These are phyloP conservation scores for Chrysolina americana DNA, from an alignment of 2,888 invertebrate species.

Conservation along the genomic window DNA sequence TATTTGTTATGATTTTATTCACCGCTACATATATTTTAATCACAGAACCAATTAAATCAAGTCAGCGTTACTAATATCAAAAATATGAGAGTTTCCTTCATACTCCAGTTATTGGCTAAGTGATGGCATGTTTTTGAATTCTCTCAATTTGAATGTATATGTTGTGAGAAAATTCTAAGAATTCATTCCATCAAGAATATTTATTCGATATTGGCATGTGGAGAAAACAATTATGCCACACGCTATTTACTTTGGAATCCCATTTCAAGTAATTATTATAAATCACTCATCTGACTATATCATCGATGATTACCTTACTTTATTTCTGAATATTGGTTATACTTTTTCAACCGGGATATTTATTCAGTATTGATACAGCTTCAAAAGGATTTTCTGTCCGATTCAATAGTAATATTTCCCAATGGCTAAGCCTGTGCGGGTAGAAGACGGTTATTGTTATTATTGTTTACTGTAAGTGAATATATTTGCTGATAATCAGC, in stretches of 20 bases:
- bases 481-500: no score
- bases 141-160: slow-evolving; percentile 12
- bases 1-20: neutral
- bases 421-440: no score
- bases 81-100: slow-evolving; percentile 38
- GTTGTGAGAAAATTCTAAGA: neutral
- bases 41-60: slow-evolving; percentile 24
- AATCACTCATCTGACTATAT: neutral
- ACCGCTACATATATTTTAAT: slow-evolving; percentile 10
- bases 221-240: neutral
- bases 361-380: neutral
- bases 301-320: neutral
- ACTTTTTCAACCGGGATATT: neutral
- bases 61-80: slow-evolving; percentile 37
- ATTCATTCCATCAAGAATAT: neutral
- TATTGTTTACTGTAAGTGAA: no score
- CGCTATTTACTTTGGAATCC: neutral
- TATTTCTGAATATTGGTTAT: no score
- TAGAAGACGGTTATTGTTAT: no score
- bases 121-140: slow-evolving; percentile 29
- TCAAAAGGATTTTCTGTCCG: no score
- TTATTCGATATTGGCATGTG: slow-evolving; percentile 12
- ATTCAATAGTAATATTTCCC: no score
- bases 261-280: slow-evolving; percentile 10
- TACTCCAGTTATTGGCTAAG: slow-evolving; percentile 48